Percentiles rank a stretch among this genome's conserved stretches.
Evolutionary conservation across 2,888 invertebrate species (phyloP).

Genomic region (Yponomeuta sedellus): DNA sequence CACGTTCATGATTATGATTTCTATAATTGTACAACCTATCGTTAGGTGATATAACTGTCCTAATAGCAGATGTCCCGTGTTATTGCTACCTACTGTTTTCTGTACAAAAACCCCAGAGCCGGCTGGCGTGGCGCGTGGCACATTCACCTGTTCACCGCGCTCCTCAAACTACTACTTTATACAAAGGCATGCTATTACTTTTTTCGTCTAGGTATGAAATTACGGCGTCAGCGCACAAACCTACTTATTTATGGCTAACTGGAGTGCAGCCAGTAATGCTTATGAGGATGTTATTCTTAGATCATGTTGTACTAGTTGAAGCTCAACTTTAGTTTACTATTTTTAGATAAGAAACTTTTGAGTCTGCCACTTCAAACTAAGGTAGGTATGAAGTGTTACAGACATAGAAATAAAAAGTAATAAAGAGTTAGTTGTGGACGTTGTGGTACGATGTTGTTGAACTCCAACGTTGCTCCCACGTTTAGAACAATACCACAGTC

Average conservation of each 20-base stretch:
- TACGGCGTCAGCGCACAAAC: conserved; percentile 11
- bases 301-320: neutral
- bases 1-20: neutral
- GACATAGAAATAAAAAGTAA: neutral
- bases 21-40: neutral
- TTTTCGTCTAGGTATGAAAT: conserved; percentile 19
- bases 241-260: conserved; percentile 12
- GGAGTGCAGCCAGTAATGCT: neutral
- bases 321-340: neutral
- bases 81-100: neutral
- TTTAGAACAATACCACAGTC: conserved; percentile 1
- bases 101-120: conserved; percentile 23
- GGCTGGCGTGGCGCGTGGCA: conserved; percentile 61
- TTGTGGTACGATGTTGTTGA: neutral
- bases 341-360: neutral
- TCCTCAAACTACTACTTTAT: conserved; percentile 18
- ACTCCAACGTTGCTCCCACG: neutral
- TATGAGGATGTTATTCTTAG: neutral
- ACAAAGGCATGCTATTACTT: conserved; percentile 20
- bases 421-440: neutral
- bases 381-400: neutral
- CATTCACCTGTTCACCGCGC: conserved; percentile 52
- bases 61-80: neutral
- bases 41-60: neutral
- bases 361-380: neutral